These are phyloP conservation scores for Oxycera nigricornis DNA, from an alignment of 2,888 invertebrate genomes.

Conservation along the genomic window DNA sequence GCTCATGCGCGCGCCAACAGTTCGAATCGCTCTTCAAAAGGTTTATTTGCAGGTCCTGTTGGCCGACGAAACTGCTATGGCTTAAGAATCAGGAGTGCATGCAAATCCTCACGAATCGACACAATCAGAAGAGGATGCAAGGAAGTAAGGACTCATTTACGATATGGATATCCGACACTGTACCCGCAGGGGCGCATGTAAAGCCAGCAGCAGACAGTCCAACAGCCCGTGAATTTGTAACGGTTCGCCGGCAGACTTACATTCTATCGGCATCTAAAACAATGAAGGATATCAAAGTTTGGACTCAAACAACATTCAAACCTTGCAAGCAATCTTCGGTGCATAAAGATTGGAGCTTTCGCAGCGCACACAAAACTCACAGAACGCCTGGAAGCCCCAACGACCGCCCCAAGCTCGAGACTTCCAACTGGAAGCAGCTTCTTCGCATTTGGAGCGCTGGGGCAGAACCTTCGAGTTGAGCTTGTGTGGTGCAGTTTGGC, in stretches of 20 bases:
- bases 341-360: neutral
- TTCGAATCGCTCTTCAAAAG: neutral
- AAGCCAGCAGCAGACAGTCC: too few relatives aligned
- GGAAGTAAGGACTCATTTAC: neutral
- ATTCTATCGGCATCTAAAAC: too few relatives aligned
- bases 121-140: neutral
- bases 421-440: constrained; percentile 12
- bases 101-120: neutral
- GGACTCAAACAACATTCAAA: too few relatives aligned
- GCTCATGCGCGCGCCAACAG: constrained; percentile 7
- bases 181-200: too few relatives aligned
- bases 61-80: neutral
- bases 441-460: neutral
- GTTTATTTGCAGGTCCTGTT: neutral
- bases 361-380: neutral
- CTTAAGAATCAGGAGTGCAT: neutral
- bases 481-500: neutral
- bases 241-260: too few relatives aligned
- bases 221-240: too few relatives aligned
- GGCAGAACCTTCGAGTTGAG: neutral
- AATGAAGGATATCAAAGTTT: too few relatives aligned
- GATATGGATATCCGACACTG: neutral
- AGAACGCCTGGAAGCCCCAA: constrained; percentile 7
- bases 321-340: neutral
- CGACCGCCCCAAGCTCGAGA: constrained; percentile 25